A percentile compares a stretch with the other conserved stretches of the same genome.
phyloP scores from a whole-genome alignment of 2,888 invertebrate species.

The Brachyptera putata region DNA sequence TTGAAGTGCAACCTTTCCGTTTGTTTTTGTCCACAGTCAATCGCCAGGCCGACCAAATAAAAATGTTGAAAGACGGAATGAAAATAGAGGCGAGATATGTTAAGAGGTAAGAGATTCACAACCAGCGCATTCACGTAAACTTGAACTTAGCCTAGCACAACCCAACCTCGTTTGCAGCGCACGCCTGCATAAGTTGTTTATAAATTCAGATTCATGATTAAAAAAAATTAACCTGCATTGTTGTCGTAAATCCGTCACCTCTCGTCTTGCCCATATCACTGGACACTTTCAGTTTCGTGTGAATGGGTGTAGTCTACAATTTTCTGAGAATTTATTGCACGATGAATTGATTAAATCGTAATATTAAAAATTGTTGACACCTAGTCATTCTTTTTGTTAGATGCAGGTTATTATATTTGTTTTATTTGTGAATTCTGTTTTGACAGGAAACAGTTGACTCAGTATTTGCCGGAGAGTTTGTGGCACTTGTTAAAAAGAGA shows the following conservation, averaged over 20 bases:
- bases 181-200: too few species aligned
- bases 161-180: too few species aligned
- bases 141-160: too few species aligned
- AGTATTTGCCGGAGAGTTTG: conserved; percentile 63
- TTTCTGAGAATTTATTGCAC: too few species aligned
- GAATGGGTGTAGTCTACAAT: too few species aligned
- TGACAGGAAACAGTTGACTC: conserved; percentile 61
- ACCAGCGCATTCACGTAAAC: too few species aligned
- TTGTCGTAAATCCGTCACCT: neutral
- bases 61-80: conserved; percentile 70
- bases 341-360: too few species aligned
- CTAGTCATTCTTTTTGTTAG: neutral
- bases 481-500: conserved; percentile 59
- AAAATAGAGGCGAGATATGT: conserved; percentile 83
- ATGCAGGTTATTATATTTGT: neutral
- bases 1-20: neutral
- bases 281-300: too few species aligned
- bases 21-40: conserved; percentile 47
- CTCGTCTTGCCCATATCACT: neutral
- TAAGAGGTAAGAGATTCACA: conserved; percentile 57
- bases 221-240: too few species aligned
- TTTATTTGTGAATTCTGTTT: conserved; percentile 14
- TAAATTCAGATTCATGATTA: too few species aligned
- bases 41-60: conserved; percentile 65
- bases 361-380: too few species aligned